Evolutionary conservation across 2,797 vertebrate species (phyloP).

Genomic region (Pseudochirops cupreus): DNA sequence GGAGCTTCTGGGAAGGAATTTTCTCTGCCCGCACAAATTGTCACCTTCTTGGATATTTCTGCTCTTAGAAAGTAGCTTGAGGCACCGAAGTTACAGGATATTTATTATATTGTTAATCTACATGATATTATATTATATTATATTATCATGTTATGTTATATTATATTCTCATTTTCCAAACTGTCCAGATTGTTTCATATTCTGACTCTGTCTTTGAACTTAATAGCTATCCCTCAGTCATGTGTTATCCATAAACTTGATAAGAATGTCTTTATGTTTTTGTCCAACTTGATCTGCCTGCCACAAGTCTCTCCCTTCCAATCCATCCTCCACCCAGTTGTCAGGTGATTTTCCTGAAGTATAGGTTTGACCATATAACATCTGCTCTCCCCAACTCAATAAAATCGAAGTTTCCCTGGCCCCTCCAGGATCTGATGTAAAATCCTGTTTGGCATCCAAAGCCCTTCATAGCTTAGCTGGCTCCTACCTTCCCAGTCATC

Average conservation of each 20-base stretch:
- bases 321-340: not conserved
- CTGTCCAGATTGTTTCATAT: not conserved
- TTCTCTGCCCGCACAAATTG: not conserved
- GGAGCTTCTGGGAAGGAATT: not conserved
- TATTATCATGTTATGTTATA: too few species aligned
- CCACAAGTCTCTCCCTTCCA: not conserved
- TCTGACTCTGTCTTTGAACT: not conserved
- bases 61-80: not conserved
- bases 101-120: too few species aligned
- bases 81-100: not conserved
- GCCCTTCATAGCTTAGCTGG: not conserved
- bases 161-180: not conserved
- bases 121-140: too few species aligned
- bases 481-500: not conserved
- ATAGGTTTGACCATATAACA: not conserved
- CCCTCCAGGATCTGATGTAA: not conserved
- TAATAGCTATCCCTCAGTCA: not conserved
- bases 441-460: not conserved
- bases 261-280: not conserved
- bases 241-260: not conserved
- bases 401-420: not conserved
- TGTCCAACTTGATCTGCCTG: not conserved
- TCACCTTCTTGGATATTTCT: not conserved
- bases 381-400: not conserved
- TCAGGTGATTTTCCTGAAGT: not conserved